Base-by-base conservation (phyloP, 2,888 invertebrate species). In the Hypselothyrea guttata region DNA sequence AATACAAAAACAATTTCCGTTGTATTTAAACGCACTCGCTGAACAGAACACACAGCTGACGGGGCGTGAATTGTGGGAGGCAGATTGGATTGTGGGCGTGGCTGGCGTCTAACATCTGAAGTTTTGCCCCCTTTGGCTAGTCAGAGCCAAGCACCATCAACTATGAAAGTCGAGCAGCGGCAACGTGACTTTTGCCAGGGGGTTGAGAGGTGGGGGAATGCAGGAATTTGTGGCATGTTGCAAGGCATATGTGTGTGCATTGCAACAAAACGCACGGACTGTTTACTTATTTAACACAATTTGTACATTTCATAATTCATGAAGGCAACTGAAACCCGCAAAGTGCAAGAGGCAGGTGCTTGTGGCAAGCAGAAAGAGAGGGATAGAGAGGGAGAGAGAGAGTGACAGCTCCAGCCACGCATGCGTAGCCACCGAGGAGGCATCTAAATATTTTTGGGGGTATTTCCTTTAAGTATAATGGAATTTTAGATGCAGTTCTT, bases 281-380 rank as follows among this genome's bases (percentile, higher is more conserved):
- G 66, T 65, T 81, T 75, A 84, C 53, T 82, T 83, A 82, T 85
- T 85, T 68, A 82, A 79, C 71, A 81, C 70, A 69, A 72, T 76
- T 79, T 83, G 76, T 65, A 72, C 75, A 81, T 83, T 82, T 76
- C 72, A 84, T 70, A 85, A 79, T 61, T 57, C 66, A 62, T 67
- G 59, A 51, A 15, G 58, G 37, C 11, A 46, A 27, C 49, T 44
- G 48, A 30, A 9, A 42, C 46, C 38, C 41, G 40, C 49, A 59
- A 30, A 46, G 38, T 27, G 16, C n/a, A n/a, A n/a, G 38, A 46
- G 47, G 41, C n/a, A 28, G 38, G 31, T 30, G 53, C 22, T 11
- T 52, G 44, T 35, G 12, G 16, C 15, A 11, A 22, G 18, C 16
- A 11, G 7, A 4, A 8, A 18, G 41, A 1, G 13, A 7, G 7